Base-by-base conservation (phyloP, 2,113 vertebrate genomes). In the Scortum barcoo region DNA sequence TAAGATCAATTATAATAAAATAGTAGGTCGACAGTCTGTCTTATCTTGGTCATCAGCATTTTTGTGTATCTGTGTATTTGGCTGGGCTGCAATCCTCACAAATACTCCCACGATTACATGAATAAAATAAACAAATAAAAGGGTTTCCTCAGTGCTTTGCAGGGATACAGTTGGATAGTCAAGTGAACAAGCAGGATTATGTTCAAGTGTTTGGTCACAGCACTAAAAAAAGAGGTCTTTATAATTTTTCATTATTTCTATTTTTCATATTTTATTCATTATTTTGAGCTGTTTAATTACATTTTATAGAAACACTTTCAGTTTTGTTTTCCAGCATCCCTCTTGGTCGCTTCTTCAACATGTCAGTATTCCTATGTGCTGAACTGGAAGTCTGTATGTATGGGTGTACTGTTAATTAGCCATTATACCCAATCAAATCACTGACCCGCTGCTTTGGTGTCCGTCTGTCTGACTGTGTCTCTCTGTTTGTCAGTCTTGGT, bases 401-500 rank as follows among this genome's bases (percentile, higher is more conserved):
- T 22, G 7, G 48, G 24, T 42, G 11, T 16, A 28, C 65, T 50
- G 51, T 10, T 44, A 26, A 60, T 67, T 26, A 42, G 33, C 19
- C 9, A 30, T 26, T 57, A 65, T 33, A 50, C 69, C 46, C 30
- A 40, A 7, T 81, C 11, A 42, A 22, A 26, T 19, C 19, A 12
- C 6, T 19, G 70, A 73, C 74, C 74, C 3, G 33, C 54, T n/a
- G 61, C 51, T 51, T 26, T 38, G 38, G 42, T 44, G 30, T 63
- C 28, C n/a, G 22, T 46, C 58, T 38, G 28, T 61, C 70, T 5
- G 50, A n/a, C 58, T 63, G 70, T 5, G 22, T 60, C 65, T 84
- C 30, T 53, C 61, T 72, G 70, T 80, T 75, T 78, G 71, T 53
- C 51, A 19, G 44, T 33, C 58, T 67, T 19, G 4, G 57, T 54